Conservation (phyloP, 2,113 vertebrate species). For the Chauna torquata region DNA sequence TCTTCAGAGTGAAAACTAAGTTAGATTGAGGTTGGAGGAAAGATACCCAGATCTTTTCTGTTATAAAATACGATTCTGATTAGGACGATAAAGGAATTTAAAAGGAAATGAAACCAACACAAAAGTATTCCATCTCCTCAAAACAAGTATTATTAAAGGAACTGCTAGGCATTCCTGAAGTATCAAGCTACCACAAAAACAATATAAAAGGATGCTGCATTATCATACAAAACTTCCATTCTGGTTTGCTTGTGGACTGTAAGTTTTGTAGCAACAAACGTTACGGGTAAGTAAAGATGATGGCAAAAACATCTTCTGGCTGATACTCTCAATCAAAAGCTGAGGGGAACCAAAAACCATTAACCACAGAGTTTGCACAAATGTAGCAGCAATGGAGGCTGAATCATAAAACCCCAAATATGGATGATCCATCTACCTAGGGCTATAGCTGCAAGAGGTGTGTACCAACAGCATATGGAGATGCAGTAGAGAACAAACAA, state of each 20-base stretch:
- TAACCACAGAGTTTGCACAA: neutral
- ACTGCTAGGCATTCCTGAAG: conserved; percentile 50
- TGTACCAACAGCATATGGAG: neutral
- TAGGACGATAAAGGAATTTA: conserved; percentile 37
- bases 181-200: neutral
- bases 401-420: neutral
- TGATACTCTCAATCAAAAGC: neutral
- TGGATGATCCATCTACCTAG: neutral
- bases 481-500: neutral
- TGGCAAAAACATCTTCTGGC: neutral
- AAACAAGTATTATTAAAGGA: conserved; percentile 59
- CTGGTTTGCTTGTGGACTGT: neutral
- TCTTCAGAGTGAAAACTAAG: neutral
- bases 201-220: neutral
- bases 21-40: neutral
- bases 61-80: conserved; percentile 8
- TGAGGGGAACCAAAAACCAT: neutral
- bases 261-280: neutral
- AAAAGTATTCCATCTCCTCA: neutral
- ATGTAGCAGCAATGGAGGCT: neutral
- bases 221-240: neutral
- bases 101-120: conserved; percentile 67
- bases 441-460: neutral
- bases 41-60: neutral
- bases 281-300: rapidly evolving